Evolutionary conservation across 2,113 vertebrate genomes (phyloP).

Genomic region (Pteronura brasiliensis): DNA sequence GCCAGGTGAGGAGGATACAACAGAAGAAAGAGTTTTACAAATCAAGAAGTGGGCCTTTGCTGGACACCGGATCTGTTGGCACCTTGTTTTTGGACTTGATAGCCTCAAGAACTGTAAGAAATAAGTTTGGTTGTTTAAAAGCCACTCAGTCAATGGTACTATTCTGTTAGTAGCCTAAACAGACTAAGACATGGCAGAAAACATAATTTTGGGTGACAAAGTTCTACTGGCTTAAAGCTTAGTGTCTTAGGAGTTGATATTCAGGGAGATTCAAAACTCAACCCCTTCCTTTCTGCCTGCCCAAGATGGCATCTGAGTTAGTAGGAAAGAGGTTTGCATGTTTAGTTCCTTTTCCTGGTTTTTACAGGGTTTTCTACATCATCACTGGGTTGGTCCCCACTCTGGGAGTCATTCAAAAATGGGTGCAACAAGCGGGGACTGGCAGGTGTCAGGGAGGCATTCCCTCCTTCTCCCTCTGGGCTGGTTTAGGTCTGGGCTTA

Average conservation of each 20-base stretch:
- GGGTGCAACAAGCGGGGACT: background rate
- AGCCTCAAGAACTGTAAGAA: background rate
- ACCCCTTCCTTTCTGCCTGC: background rate
- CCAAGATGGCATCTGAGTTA: background rate
- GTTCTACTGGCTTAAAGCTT: background rate
- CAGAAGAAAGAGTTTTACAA: background rate
- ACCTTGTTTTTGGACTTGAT: background rate
- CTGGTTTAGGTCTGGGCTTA: background rate
- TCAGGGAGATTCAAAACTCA: background rate
- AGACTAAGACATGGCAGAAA: background rate
- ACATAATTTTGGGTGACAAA: background rate
- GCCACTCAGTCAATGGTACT: background rate
- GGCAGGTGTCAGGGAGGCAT: background rate
- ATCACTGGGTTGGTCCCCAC: background rate
- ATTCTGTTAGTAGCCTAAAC: background rate
- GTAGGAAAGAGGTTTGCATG: background rate
- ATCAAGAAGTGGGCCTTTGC: background rate
- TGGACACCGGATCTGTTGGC: background rate
- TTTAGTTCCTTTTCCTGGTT: background rate
- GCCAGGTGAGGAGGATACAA: background rate
- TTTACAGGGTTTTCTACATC: background rate
- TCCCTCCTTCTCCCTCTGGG: background rate
- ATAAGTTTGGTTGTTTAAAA: background rate
- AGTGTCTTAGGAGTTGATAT: background rate
- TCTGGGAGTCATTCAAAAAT: background rate